A percentile compares a stretch with the other conserved stretches of the same genome.
phyloP scores from a whole-genome alignment of 2,797 vertebrate species.

The Fundulus diaphanus region DNA sequence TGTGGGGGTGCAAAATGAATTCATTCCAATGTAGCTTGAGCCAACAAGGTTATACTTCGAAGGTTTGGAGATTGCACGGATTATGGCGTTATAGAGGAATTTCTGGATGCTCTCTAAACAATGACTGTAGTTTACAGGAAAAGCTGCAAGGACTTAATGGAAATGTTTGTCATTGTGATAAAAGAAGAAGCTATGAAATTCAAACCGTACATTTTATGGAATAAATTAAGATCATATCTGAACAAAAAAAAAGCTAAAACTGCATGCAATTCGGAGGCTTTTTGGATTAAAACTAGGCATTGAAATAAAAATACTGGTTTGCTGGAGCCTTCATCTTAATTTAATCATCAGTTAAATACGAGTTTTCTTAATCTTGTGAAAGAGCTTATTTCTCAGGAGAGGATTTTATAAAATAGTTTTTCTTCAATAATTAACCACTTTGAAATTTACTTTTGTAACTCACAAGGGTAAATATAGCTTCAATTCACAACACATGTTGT shows the following conservation, averaged over 20 bases:
- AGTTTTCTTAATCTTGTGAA: not conserved
- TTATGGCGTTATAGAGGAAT: slow-evolving; percentile 37
- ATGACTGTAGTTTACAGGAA: slow-evolving; percentile 51
- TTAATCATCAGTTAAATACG: not conserved
- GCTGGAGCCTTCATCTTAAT: not conserved
- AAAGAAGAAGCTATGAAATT: not conserved
- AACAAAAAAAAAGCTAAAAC: too few relatives aligned
- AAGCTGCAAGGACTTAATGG: slow-evolving; percentile 48
- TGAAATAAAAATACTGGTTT: not conserved
- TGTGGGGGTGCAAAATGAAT: slow-evolving; percentile 49
- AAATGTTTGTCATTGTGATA: slow-evolving; percentile 31
- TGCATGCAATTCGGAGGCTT: too few relatives aligned
- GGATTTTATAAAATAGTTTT: not conserved
- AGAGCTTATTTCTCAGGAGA: not conserved
- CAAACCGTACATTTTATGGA: not conserved
- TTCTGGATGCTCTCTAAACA: slow-evolving; percentile 39
- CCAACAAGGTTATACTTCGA: slow-evolving; percentile 8
- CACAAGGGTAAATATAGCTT: not conserved
- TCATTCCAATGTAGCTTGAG: slow-evolving; percentile 31
- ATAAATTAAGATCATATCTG: not conserved
- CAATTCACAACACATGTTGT: too few relatives aligned
- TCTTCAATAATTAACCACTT: not conserved
- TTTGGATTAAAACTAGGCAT: too few relatives aligned
- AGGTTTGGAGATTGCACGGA: slow-evolving; percentile 31
- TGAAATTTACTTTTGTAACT: not conserved